These are phyloP conservation scores for Nasonia giraulti DNA, from an alignment of 1,140 invertebrate genomes.

Conservation along the genomic window DNA sequence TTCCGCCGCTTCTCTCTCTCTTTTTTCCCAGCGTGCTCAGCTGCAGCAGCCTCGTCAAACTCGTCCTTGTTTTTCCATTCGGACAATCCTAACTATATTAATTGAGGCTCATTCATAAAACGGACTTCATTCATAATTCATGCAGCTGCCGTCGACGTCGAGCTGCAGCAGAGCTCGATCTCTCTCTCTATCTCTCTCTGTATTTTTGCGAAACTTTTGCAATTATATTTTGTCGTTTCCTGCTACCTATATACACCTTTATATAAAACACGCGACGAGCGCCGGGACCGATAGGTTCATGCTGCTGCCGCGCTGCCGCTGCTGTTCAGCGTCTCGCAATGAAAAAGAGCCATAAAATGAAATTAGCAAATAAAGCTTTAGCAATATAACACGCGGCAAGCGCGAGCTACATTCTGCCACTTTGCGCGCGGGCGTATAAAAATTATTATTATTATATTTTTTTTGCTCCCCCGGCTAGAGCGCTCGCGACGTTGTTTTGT, in stretches of 20 bases:
- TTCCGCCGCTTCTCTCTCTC: background rate
- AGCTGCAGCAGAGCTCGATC: too few species aligned
- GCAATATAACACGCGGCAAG: constrained; percentile 15
- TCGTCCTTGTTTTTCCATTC: constrained; percentile 9
- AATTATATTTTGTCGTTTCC: constrained; percentile 33
- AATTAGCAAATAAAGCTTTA: constrained; percentile 41
- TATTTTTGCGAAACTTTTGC: constrained; percentile 25
- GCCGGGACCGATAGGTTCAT: background rate
- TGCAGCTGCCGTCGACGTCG: background rate
- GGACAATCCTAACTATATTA: constrained; percentile 42
- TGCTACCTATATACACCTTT: background rate
- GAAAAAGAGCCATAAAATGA: constrained; percentile 38
- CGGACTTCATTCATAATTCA: constrained; percentile 46
- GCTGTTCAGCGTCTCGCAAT: background rate
- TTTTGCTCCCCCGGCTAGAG: too few species aligned
- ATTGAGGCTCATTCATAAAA: constrained; percentile 36
- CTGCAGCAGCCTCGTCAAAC: background rate
- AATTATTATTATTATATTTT: constrained; percentile 11
- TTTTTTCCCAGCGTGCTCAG: background rate
- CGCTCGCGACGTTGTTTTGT: background rate
- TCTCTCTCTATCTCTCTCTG: background rate
- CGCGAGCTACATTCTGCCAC: background rate
- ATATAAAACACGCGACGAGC: constrained; percentile 13
- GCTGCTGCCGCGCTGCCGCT: too few species aligned
- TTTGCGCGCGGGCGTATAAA: constrained; percentile 30